Evolutionary conservation across 2,797 vertebrate species (phyloP), one percentile per base, ranked within the genome.

Genomic region (Zalophus californianus): DNA sequence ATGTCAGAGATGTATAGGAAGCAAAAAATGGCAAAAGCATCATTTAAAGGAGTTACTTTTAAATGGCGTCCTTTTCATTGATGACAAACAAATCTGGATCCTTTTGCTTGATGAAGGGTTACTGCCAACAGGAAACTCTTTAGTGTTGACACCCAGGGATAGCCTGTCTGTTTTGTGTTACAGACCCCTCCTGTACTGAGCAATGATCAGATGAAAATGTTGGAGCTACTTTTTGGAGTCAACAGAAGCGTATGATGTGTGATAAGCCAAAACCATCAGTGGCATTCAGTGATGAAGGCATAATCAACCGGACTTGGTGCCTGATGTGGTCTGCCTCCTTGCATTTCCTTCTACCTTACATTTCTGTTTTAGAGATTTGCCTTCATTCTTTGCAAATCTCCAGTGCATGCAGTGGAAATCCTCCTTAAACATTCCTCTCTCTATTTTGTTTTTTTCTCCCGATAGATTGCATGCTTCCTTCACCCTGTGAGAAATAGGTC

Each of bases 71-170:
- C 29, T 93, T 86, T 48, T 29, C 35, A 8, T 79, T 78, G 27
- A 68, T 85, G 72, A 20, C 20, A 80, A 83, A 89, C 86, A 91
- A 73, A 32, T 75, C 48, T 79, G 86, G 72, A 90, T 97, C 75
- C 86, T 97, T 87, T 94, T 94, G 77, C 70, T 96, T 96, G 91
- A 88, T 75, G 91, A 98, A 91, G 79, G 20, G 92, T 7, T 82
- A 96, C 93, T 98, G 96, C 77, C 96, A 41, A 62, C 38, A 90
- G 80, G 96, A 93, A 87, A 20, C 7, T 95, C 97, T 66, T 96
- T 93, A 87, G 0, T 0, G 90, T 97, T 86, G 94, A 82, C 87
- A 90, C 64, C 27, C 94, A 86, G 5, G 96, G 23, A 80, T 87
- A 72, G 18, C 18, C 25, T 18, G n/a, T 90, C 35, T 3, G 3